phyloP scores from a whole-genome alignment of 2,113 vertebrate species.

The Gallinago media region DNA sequence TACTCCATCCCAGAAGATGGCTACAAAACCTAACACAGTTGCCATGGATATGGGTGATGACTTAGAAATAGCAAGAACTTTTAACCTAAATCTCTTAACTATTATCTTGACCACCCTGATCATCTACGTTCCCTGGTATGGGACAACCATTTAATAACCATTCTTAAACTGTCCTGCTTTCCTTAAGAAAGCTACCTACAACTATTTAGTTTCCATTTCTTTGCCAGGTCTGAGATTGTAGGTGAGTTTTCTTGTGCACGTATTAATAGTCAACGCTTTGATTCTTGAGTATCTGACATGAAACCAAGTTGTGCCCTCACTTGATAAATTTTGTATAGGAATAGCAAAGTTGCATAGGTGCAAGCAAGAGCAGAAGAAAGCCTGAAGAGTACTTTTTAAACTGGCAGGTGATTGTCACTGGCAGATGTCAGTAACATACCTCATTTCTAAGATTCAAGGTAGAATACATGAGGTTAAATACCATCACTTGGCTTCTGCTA shows the following conservation, averaged over 20 bases:
- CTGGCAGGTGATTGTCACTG: neutral
- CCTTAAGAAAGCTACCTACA: neutral
- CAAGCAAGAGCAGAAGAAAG: neutral
- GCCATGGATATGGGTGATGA: neutral
- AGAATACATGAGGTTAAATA: neutral
- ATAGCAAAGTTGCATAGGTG: neutral
- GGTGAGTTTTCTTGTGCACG: fast-evolving
- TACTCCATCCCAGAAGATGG: neutral
- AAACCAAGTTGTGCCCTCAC: neutral
- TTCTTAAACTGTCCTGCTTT: neutral
- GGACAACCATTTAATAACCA: neutral
- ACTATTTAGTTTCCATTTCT: neutral
- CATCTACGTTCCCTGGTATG: no score
- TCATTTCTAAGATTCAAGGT: neutral
- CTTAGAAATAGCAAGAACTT: neutral
- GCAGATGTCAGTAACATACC: neutral
- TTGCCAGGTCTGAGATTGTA: neutral
- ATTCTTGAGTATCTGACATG: neutral
- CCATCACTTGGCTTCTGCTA: neutral
- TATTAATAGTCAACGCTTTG: neutral
- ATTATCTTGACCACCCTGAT: neutral
- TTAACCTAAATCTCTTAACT: neutral
- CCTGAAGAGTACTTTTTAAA: neutral
- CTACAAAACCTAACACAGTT: neutral
- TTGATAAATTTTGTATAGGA: neutral